Conservation (phyloP, 2,113 vertebrate species). For the Falco punctatus region DNA sequence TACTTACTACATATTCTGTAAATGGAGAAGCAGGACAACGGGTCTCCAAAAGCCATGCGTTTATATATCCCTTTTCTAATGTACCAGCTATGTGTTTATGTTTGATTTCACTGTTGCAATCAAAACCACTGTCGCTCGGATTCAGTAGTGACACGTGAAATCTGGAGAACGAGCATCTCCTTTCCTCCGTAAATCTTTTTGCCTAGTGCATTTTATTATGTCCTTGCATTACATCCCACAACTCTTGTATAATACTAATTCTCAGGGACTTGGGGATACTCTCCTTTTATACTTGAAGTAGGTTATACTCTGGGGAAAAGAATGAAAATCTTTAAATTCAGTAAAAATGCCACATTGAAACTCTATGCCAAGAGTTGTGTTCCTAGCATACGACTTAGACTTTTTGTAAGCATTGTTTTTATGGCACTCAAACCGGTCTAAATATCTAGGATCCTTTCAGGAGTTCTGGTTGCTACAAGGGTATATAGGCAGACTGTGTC, state of each 20-base stretch:
- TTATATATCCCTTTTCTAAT: background rate
- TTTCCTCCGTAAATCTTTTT: background rate
- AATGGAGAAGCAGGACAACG: background rate
- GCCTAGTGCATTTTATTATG: background rate
- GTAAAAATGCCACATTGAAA: background rate
- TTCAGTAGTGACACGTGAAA: background rate
- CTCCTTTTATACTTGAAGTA: background rate
- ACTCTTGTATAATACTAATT: background rate
- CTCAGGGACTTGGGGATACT: background rate
- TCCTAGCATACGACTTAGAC: background rate
- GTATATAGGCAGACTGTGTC: background rate
- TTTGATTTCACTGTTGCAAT: background rate
- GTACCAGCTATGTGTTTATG: background rate
- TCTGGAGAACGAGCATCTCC: background rate
- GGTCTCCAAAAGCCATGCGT: background rate
- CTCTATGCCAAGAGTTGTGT: background rate
- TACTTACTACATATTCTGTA: background rate
- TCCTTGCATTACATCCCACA: background rate
- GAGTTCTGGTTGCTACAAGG: background rate
- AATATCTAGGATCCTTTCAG: background rate
- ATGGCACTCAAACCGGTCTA: background rate
- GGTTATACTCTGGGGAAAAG: background rate
- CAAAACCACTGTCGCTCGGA: background rate
- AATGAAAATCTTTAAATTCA: background rate
- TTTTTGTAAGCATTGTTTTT: background rate